Base-by-base conservation (phyloP, 2,113 vertebrate genomes). In the Ailuropoda melanoleuca region DNA sequence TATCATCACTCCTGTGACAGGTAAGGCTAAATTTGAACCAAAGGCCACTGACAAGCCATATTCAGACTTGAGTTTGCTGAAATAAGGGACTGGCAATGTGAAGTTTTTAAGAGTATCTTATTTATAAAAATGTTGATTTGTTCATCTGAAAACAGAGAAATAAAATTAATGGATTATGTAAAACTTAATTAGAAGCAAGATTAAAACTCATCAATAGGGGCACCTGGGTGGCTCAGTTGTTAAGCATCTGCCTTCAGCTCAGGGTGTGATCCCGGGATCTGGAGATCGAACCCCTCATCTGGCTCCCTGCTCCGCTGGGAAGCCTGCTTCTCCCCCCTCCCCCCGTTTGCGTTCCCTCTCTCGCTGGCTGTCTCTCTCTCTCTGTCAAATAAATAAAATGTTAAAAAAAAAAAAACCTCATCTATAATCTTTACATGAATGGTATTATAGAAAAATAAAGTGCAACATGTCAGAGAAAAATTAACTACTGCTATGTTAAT, bases 121-220 rank as follows among this genome's bases (percentile, higher is more conserved):
- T 58, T 85, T 87, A 46, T 83, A 68, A 97, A 91, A 85, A 23
- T 34, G 68, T 85, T 88, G 43, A 93, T 55, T 85, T 95, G 68
- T 8, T 88, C 31, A 97, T 80, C 39, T 92, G 53, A 83, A 95
- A 95, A 86, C 72, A 95, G 26, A 87, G 46, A 94, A 85, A 92
- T 68, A 86, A 85, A 87, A 95, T 70, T n/a, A 85, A 90, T 58
- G 50, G 12, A 60, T 58, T 88, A 31, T 77, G 58, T 77, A 11
- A 96, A 97, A 90, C 62, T 87, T 70, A 81, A 91, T 43, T 90
- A 83, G 17, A 77, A 50, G 83, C 12, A 64, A 90, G 50, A 72
- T 96, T 90, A 88, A 96, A 94, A 88, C 37, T 96, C 14, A 77
- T 18, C 43, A 78, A n/a, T 50, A 92, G 43, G 43, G 43, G 43